Conservation (phyloP, 2,888 invertebrate genomes). For the Erynnis tages region DNA sequence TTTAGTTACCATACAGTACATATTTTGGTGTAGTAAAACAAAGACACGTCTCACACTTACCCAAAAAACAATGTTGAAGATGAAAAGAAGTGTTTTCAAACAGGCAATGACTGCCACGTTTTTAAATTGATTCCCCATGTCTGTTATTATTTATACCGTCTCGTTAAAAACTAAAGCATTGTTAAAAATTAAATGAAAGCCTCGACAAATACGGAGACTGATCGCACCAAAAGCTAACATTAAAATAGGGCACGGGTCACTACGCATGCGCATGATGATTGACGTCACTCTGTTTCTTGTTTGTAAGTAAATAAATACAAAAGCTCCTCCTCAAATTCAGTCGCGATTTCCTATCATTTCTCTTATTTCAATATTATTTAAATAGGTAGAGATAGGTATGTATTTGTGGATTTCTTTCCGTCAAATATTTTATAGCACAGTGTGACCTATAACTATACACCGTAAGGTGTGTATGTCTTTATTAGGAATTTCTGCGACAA, state of each 20-base stretch:
- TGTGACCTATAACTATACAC: no score
- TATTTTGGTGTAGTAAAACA: no score
- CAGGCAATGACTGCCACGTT: slow-evolving; percentile 88
- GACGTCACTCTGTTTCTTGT: slow-evolving; percentile 47
- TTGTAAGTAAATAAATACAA: slow-evolving; percentile 49
- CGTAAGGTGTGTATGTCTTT: no score
- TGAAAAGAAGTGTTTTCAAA: slow-evolving; percentile 88
- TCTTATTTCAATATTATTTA: no score
- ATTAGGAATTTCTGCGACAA: no score
- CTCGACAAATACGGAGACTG: slow-evolving; percentile 9
- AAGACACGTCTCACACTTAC: slow-evolving; percentile 76
- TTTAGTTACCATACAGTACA: no score
- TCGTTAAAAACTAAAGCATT: slow-evolving; percentile 30
- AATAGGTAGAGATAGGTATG: no score
- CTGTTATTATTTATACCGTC: slow-evolving; percentile 25
- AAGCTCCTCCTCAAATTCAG: no score
- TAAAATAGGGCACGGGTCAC: slow-evolving; percentile 30
- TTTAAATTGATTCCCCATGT: slow-evolving; percentile 87
- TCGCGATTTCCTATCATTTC: no score
- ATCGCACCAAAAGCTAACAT: slow-evolving; percentile 25
- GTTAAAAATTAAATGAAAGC: slow-evolving; percentile 21
- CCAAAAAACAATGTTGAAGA: slow-evolving; percentile 91
- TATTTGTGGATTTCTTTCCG: no score
- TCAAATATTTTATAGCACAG: no score
- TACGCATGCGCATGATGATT: slow-evolving; percentile 63